Evolutionary conservation across 2,113 vertebrate species (phyloP).

Genomic region (Microcebus ravelobensis): DNA sequence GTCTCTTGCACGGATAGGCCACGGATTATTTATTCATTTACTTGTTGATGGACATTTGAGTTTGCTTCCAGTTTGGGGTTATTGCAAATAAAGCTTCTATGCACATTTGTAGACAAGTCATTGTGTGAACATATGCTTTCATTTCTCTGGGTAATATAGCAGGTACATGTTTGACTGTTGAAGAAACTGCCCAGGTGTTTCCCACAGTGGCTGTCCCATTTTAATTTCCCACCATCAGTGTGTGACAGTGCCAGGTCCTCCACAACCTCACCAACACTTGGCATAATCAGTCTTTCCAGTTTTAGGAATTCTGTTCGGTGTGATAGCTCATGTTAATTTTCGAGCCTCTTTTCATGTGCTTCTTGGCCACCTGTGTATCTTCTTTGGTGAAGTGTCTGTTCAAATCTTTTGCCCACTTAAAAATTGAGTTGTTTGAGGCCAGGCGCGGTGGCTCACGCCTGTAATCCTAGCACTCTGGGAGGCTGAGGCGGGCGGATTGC

Average conservation of each 20-base stretch:
- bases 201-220: not conserved
- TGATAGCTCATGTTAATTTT: not conserved
- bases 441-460: too few relatives aligned
- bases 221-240: not conserved
- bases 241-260: not conserved
- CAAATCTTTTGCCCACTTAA: not conserved
- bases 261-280: not conserved
- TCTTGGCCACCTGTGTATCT: not conserved
- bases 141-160: not conserved
- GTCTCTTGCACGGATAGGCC: not conserved
- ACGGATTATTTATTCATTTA: not conserved
- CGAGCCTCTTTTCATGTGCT: not conserved
- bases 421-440: not conserved
- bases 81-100: not conserved
- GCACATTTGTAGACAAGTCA: not conserved
- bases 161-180: constrained; percentile 15
- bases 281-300: not conserved
- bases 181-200: constrained; percentile 21
- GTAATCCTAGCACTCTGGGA: too few relatives aligned
- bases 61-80: constrained; percentile 20
- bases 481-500: too few relatives aligned
- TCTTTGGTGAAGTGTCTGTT: not conserved
- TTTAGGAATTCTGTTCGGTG: not conserved
- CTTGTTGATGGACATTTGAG: not conserved
- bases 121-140: not conserved